Evolutionary conservation across 2,113 vertebrate genomes (phyloP), one percentile per base, ranked within the genome.

Genomic region (Sturnira hondurensis): DNA sequence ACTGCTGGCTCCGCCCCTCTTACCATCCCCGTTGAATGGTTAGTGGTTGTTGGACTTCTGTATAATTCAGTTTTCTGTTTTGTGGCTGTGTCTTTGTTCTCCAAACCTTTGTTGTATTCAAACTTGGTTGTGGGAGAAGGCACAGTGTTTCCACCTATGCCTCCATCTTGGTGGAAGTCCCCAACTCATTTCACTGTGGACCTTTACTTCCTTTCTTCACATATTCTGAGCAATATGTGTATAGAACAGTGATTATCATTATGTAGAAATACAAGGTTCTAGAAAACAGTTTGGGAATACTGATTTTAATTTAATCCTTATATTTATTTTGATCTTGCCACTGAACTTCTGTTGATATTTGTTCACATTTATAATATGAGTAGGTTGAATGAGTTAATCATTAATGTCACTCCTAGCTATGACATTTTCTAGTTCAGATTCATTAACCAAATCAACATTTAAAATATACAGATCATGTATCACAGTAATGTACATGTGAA

Each of bases 401-500:
- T 16, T 78, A 56, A 33, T 65, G 33, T 74, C 41, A 50, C 33
- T 87, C 13, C 36, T 94, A 41, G 20, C 5, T 86, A 1, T 95
- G 77, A 85, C 71, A 82, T 45, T 92, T 91, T 76, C 74, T 93
- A 36, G 47, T 81, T 95, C 58, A 93, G 61, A 94, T 73, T 85
- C 14, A 86, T 80, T 61, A 93, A 76, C 5, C 3, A 93, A 82
- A 50, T 50, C 26, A 89, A 24, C n/a, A 43, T 73, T 94, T 89
- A 16, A 90, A 90, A 94, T 63, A 63, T 63, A 31, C 61, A 63
- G 61, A 31, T 63, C 61, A 31, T 63, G 26, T 63, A 14, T 31
- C 61, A 31, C 58, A 26, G 56, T 61, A 31, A 61, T 61, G 26
- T 28, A 63, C 28, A 63, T 13, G 4, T 63, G 61, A 63, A 63